A percentile compares a stretch with the other conserved stretches of the same genome.
These are phyloP conservation scores for Poecilus cupreus DNA, from an alignment of 2,888 invertebrate species.

Conservation along the genomic window DNA sequence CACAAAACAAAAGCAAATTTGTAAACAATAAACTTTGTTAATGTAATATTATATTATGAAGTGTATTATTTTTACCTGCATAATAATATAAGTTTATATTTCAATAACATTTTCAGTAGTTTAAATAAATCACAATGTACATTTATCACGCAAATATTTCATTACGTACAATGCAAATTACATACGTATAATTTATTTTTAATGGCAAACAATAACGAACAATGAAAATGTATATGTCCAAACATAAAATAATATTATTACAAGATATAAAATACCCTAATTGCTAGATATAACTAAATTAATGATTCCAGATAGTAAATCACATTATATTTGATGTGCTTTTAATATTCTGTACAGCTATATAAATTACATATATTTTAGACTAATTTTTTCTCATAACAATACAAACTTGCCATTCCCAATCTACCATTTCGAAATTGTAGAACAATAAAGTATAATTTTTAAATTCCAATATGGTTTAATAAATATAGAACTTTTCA, in stretches of 20 bases:
- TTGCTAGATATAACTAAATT: conserved; percentile 15
- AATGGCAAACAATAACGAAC: conserved; percentile 26
- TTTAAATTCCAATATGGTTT: no score
- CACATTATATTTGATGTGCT: conserved; percentile 12
- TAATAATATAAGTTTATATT: conserved; percentile 35
- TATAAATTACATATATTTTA: background rate
- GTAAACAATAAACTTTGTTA: conserved; percentile 14
- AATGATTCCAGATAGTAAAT: background rate
- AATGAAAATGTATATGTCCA: background rate
- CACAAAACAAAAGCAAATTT: background rate
- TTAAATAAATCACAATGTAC: background rate
- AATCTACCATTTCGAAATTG: background rate
- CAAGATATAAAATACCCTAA: conserved; percentile 19
- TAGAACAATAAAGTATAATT: background rate
- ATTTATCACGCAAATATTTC: conserved; percentile 37
- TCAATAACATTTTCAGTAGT: conserved; percentile 14
- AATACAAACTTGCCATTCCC: background rate
- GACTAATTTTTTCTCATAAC: background rate
- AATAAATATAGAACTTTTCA: no score
- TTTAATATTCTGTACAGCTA: conserved; percentile 24
- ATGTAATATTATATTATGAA: background rate
- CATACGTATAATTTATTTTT: conserved; percentile 28
- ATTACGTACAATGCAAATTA: conserved; percentile 33
- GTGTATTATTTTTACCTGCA: background rate
- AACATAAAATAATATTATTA: conserved; percentile 39